Conservation (phyloP, 2,797 vertebrate genomes). For the Cyprinella venusta region DNA sequence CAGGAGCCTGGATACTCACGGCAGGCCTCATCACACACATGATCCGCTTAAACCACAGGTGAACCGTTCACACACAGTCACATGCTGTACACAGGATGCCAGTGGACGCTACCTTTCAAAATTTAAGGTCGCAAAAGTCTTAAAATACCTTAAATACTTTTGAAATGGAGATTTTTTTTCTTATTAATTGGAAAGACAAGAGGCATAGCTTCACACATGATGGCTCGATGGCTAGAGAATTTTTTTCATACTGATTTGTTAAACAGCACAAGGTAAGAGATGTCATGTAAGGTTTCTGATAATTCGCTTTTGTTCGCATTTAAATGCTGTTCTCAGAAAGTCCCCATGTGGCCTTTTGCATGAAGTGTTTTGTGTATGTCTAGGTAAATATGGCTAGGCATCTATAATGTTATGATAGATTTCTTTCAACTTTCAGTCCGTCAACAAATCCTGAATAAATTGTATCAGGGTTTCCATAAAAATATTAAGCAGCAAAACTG, state of each 20-base stretch:
- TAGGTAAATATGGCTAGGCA: neutral
- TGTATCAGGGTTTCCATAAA: neutral
- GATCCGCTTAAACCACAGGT: constrained; percentile 89
- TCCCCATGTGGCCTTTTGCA: neutral
- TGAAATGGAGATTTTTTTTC: neutral
- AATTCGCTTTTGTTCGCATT: neutral
- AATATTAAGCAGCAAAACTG: neutral
- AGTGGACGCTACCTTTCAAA: neutral
- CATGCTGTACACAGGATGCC: too few relatives aligned
- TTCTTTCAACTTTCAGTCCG: neutral
- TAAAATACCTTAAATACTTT: neutral
- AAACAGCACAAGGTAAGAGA: neutral
- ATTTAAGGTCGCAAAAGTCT: too few relatives aligned
- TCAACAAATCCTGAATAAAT: neutral
- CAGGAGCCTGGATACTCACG: constrained; percentile 83
- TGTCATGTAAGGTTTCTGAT: neutral
- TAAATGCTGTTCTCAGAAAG: neutral
- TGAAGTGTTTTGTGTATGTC: neutral
- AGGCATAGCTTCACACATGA: neutral
- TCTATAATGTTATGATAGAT: neutral
- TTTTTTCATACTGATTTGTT: neutral
- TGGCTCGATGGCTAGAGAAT: too few relatives aligned
- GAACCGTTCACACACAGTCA: constrained; percentile 45
- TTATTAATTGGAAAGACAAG: too few relatives aligned
- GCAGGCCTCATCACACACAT: constrained; percentile 79